These are phyloP conservation scores for Parnassius mnemosyne DNA, from an alignment of 2,888 invertebrate species.

Conservation along the genomic window DNA sequence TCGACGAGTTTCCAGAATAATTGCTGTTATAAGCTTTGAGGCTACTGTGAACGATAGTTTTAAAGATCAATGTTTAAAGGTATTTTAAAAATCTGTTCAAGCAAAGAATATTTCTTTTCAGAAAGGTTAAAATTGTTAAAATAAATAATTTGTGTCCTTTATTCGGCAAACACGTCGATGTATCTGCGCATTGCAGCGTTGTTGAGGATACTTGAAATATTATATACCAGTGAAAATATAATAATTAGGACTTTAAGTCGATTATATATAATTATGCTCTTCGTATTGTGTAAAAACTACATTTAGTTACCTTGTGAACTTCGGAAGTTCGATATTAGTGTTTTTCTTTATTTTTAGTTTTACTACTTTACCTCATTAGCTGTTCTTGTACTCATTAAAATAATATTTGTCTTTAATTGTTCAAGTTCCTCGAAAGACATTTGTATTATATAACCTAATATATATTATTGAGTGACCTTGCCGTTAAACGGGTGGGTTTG, in stretches of 20 bases:
- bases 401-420: conserved; percentile 27
- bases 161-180: conserved; percentile 29
- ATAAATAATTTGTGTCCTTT: background rate
- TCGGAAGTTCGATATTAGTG: conserved; percentile 71
- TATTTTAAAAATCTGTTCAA: too few species aligned
- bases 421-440: conserved; percentile 22
- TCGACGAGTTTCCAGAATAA: conserved; percentile 21
- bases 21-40: background rate
- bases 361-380: conserved; percentile 73
- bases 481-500: conserved; percentile 20
- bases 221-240: conserved; percentile 68
- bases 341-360: conserved; percentile 52
- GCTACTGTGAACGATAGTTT: conserved; percentile 19
- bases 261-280: conserved; percentile 59
- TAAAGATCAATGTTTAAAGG: background rate
- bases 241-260: conserved; percentile 74
- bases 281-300: conserved; percentile 61
- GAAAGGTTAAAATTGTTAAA: background rate
- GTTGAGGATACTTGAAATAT: conserved; percentile 53
- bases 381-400: conserved; percentile 51
- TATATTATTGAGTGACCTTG: conserved; percentile 5
- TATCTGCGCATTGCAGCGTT: conserved; percentile 48
- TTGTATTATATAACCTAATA: conserved; percentile 4
- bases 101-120: background rate
- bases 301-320: conserved; percentile 78